Percentiles rank a stretch among this genome's conserved stretches.
phyloP scores from a whole-genome alignment of 2,797 vertebrate genomes.

The Phrynocephalus forsythii region DNA sequence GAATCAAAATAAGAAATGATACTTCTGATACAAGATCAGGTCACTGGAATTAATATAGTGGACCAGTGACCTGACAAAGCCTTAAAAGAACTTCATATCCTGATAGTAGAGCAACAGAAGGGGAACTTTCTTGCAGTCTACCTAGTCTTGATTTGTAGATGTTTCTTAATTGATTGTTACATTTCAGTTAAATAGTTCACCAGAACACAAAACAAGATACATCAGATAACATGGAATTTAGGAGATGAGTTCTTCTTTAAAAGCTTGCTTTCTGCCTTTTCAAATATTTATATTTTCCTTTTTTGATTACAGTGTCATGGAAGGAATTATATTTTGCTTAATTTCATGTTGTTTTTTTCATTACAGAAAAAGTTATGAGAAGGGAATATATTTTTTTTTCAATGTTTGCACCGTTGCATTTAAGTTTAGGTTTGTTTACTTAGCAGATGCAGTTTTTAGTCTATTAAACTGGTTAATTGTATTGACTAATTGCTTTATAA shows the following conservation, averaged over 20 bases:
- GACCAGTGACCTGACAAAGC: background rate
- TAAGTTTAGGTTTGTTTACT: background rate
- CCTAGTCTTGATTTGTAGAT: background rate
- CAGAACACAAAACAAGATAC: no score
- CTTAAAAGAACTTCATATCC: background rate
- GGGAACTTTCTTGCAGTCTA: background rate
- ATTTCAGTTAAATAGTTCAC: background rate
- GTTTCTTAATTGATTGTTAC: background rate
- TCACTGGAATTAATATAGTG: background rate
- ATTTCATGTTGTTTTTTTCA: background rate
- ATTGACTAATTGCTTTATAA: background rate
- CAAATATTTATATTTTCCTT: background rate
- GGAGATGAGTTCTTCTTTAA: background rate
- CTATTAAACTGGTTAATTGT: background rate
- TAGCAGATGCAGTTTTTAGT: background rate
- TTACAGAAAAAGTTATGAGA: background rate
- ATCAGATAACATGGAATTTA: background rate
- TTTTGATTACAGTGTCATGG: background rate
- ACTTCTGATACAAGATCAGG: background rate
- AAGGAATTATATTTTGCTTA: no score
- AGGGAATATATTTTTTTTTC: background rate
- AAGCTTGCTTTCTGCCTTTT: background rate
- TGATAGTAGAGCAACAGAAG: background rate
- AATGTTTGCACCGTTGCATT: background rate
- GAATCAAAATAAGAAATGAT: background rate